Percentiles rank a stretch among this genome's conserved stretches.
phyloP scores from a whole-genome alignment of 2,797 vertebrate species.

The Mergus octosetaceus region DNA sequence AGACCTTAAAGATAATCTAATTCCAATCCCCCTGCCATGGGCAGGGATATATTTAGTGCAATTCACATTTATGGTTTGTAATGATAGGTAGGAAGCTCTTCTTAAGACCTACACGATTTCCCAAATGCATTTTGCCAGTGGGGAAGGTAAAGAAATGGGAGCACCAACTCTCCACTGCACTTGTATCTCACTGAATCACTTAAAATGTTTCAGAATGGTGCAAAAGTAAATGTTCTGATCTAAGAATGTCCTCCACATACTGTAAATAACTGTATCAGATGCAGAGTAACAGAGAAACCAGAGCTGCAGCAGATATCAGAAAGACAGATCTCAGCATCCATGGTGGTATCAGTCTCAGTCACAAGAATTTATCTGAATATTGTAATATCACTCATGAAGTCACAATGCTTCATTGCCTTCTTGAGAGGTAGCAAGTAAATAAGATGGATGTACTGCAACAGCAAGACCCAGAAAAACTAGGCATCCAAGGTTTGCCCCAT shows the following conservation, averaged over 20 bases:
- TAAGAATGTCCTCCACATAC: not conserved
- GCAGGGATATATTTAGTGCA: not conserved
- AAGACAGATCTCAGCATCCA: not conserved
- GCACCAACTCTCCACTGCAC: not conserved
- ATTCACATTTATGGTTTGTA: not conserved
- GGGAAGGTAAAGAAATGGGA: not conserved
- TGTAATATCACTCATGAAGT: conserved; percentile 30
- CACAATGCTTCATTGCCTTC: conserved; percentile 25
- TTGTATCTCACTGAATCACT: not conserved
- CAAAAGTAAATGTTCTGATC: not conserved
- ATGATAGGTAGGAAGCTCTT: not conserved
- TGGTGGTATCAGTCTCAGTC: not conserved
- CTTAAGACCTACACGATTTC: not conserved
- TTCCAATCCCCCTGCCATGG: too few relatives aligned
- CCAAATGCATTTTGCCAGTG: not conserved
- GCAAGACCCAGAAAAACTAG: not conserved
- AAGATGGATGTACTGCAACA: conserved; percentile 27
- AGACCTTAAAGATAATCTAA: too few relatives aligned
- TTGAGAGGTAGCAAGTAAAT: conserved; percentile 37
- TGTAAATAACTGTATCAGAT: not conserved
- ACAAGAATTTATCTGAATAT: conserved; percentile 33
- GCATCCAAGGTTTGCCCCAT: conserved; percentile 28
- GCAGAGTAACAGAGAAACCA: not conserved
- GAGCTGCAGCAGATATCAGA: not conserved
- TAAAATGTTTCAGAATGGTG: not conserved